Percentiles rank a stretch among this genome's conserved stretches.
Conservation (phyloP, 2,113 vertebrate genomes). For the Microcebus murinus region DNA sequence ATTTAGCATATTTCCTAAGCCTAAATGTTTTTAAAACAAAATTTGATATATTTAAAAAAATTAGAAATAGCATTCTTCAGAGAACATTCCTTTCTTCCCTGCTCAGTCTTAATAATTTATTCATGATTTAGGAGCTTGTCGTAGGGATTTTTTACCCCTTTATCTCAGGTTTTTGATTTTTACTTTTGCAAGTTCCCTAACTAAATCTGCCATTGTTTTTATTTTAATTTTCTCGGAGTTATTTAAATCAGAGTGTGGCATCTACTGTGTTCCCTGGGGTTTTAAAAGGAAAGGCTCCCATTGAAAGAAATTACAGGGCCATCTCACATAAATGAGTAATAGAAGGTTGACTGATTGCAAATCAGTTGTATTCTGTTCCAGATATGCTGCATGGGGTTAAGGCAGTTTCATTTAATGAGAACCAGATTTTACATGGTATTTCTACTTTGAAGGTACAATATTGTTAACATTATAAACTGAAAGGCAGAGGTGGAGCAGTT, state of each 20-base stretch:
- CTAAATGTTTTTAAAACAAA: slow-evolving; percentile 24
- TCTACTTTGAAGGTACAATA: slow-evolving; percentile 67
- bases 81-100: slow-evolving; percentile 11
- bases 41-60: slow-evolving; percentile 12
- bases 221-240: slow-evolving; percentile 53
- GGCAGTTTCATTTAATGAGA: slow-evolving; percentile 62
- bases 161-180: slow-evolving; percentile 39
- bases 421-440: slow-evolving; percentile 63
- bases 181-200: slow-evolving; percentile 36
- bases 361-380: slow-evolving; percentile 59
- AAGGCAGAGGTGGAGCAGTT: slow-evolving; percentile 63
- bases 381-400: slow-evolving; percentile 43
- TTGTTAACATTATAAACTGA: slow-evolving; percentile 55
- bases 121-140: slow-evolving; percentile 25
- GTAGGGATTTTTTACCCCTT: neutral
- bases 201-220: slow-evolving; percentile 58
- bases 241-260: slow-evolving; percentile 56
- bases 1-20: slow-evolving; percentile 55
- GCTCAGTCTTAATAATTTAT: slow-evolving; percentile 53
- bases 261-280: slow-evolving; percentile 35
- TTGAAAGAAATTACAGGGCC: slow-evolving; percentile 61
- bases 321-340: slow-evolving; percentile 62
- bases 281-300: slow-evolving; percentile 61
- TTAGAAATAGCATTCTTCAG: slow-evolving; percentile 36
- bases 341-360: slow-evolving; percentile 57